Base-by-base conservation (phyloP, 2,888 invertebrate species). In the Carcina quercana region DNA sequence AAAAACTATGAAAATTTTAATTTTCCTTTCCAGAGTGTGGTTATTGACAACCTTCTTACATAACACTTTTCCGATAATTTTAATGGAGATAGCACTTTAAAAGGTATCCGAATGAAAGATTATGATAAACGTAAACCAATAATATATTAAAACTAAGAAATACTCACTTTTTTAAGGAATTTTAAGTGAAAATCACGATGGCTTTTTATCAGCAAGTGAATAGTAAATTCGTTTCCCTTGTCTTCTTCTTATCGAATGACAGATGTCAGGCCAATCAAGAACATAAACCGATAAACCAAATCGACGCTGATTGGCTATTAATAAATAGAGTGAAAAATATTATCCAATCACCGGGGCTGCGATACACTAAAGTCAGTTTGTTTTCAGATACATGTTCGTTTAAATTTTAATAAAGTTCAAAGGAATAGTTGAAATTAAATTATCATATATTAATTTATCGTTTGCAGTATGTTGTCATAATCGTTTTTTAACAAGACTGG, bases 41-140 rank as follows among this genome's bases (percentile, higher is more conserved):
- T 5, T 36, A 35, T 39, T 45, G 45, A 41, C 48, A 45, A 37
- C 45, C 36, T 44, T 47, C 57, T 61, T 61, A 60, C 57, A 59
- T 60, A 60, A 60, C 51, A 53, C 35, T 43, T 43, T 35, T 15
- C 13, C 7, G 4, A 13, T 24, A 34, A 26, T 29, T 30, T 22
- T 27, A 20, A 14, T 25, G 26, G 14, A 11, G 17, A 17, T 25
- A 20, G n/a, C 30, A 27, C 3, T 27, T 10, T 3, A 13, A 6
- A 7, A 13, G 2, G 8, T 13, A 12, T 20, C 25, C 11, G 4
- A 30, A 13, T 13, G 7, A 5, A 17, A 22, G 12, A 11, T 7
- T 20, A 3, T 29, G 2, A 8, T 3, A 20, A 7, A 27, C 8
- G 6, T 13, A 14, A 17, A 13, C 2, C 7, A 8, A 20, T 25